phyloP scores from a whole-genome alignment of 2,113 vertebrate genomes.

The Ciconia stormi region DNA sequence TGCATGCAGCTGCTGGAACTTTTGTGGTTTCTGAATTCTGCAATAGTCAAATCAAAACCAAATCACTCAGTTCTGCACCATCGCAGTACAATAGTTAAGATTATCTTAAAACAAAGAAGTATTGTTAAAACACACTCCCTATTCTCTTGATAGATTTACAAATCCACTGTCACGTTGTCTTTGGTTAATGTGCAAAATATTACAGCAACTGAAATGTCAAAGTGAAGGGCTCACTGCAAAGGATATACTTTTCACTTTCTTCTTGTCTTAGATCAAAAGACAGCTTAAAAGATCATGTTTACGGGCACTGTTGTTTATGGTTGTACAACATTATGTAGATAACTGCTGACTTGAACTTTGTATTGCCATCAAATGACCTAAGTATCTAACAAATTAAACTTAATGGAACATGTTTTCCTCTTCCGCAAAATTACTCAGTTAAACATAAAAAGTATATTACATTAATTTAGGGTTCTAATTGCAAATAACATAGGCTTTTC shows the following conservation, averaged over 20 bases:
- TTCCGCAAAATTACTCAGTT: not conserved
- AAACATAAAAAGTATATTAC: not conserved
- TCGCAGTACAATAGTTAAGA: not conserved
- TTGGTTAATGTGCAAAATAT: not conserved
- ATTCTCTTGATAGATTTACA: not conserved
- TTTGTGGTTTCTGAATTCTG: conserved; percentile 35
- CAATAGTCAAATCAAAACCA: conserved; percentile 65
- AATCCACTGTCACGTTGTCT: not conserved
- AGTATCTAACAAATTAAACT: not conserved
- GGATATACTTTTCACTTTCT: not conserved
- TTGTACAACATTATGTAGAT: not conserved
- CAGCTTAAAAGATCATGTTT: not conserved
- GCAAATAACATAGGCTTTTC: not conserved
- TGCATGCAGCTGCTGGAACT: conserved; percentile 58
- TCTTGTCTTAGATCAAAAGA: not conserved
- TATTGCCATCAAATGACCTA: not conserved
- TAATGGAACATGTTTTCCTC: not conserved
- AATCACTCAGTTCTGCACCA: not conserved
- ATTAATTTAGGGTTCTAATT: not conserved
- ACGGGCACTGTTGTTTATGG: not conserved
- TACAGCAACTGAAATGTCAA: not conserved
- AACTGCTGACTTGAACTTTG: not conserved
- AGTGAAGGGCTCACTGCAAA: not conserved
- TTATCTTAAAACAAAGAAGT: not conserved
- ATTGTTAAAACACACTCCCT: not conserved